Percentiles rank a stretch among this genome's conserved stretches.
Evolutionary conservation across 2,888 invertebrate genomes (phyloP).

Genomic region (Stenichneumon culpator): DNA sequence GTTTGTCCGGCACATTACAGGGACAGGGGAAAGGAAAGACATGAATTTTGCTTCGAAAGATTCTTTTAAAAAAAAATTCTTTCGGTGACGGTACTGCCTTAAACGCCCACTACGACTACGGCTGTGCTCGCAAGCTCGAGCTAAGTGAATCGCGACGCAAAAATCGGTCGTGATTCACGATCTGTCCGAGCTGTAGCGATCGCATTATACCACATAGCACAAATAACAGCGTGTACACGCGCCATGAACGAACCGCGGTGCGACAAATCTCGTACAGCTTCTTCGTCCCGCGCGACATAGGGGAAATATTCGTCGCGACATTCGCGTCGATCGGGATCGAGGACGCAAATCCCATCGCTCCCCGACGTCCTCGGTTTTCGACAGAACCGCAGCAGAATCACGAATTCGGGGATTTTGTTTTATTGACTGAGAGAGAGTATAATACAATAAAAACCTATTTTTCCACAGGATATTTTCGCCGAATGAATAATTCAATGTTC

Average conservation of each 20-base stretch:
- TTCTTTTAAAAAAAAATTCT: too few species aligned
- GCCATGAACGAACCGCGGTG: conserved; percentile 46
- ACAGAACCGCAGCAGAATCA: conserved; percentile 41
- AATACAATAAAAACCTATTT: conserved; percentile 11
- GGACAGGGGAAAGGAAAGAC: too few species aligned
- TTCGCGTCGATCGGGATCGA: conserved; percentile 58
- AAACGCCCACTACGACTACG: conserved; percentile 13
- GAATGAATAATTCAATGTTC: conserved; percentile 62
- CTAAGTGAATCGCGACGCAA: conserved; percentile 47
- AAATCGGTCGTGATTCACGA: conserved; percentile 58
- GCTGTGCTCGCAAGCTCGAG: not conserved
- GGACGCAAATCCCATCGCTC: conserved; percentile 40
- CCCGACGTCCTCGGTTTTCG: conserved; percentile 11
- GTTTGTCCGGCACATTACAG: too few species aligned
- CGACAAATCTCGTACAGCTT: conserved; percentile 25
- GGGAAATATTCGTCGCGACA: conserved; percentile 54
- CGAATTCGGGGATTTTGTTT: not conserved
- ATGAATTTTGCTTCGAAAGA: too few species aligned
- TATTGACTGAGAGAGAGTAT: not conserved
- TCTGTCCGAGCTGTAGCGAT: conserved; percentile 8
- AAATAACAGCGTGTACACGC: conserved; percentile 32
- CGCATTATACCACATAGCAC: not conserved
- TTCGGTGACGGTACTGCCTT: too few species aligned
- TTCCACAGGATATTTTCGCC: conserved; percentile 46
- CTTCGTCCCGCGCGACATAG: conserved; percentile 24